These are phyloP conservation scores for Drosophila rufa DNA, from an alignment of 1,140 invertebrate genomes.

Conservation along the genomic window DNA sequence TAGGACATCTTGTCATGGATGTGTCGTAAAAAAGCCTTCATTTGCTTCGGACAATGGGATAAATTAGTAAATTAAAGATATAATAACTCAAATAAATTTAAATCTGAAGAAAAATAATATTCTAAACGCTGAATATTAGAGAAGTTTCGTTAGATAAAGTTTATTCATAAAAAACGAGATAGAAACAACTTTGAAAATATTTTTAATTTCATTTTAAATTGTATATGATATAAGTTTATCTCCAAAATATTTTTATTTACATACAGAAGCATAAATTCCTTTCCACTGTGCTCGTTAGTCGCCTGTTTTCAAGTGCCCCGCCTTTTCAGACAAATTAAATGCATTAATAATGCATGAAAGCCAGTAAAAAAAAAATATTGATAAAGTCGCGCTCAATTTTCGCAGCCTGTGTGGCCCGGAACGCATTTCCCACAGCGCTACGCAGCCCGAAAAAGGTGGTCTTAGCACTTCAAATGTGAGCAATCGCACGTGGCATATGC, in stretches of 20 bases:
- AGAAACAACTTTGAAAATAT: background rate
- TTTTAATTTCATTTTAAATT: background rate
- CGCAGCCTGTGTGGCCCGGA: conserved; percentile 17
- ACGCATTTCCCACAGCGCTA: conserved; percentile 32
- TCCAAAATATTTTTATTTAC: too few relatives aligned
- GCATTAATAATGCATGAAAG: conserved; percentile 75
- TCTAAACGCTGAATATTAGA: background rate
- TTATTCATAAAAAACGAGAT: background rate
- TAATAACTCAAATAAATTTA: background rate
- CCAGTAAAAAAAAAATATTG: conserved; percentile 65
- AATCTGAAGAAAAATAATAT: too few relatives aligned
- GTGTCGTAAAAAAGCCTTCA: conserved; percentile 40
- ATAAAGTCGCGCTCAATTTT: conserved; percentile 60
- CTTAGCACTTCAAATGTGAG: conserved; percentile 76
- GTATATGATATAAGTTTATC: background rate
- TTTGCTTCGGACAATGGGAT: conserved; percentile 14
- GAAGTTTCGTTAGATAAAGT: background rate
- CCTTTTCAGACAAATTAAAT: conserved; percentile 78
- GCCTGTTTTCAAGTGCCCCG: conserved; percentile 33
- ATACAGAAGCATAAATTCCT: background rate
- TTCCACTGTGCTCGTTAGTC: conserved; percentile 37
- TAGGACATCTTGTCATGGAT: conserved; percentile 60
- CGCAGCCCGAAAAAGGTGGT: conserved; percentile 20
- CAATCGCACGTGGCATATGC: conserved; percentile 67
- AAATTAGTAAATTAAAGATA: background rate